Evolutionary conservation across 2,888 invertebrate species (phyloP), one percentile per base, ranked within the genome.

Genomic region (Cryptosula pallasiana): DNA sequence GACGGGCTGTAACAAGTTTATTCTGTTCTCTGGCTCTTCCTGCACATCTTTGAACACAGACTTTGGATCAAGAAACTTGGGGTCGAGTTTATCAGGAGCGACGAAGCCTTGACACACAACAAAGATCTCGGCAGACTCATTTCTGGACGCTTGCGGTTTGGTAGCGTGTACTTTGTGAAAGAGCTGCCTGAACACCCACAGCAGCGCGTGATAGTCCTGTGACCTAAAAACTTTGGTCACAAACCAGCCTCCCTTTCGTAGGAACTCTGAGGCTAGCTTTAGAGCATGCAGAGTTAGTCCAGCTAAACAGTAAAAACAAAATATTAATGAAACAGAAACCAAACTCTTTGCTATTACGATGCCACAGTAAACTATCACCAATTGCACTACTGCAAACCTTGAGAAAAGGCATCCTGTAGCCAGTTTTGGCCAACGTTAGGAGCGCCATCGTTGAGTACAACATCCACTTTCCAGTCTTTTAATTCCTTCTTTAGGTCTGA

Each of bases 111-210:
- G 94, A 83, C 99, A 99, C 0, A 98, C 95, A 58, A 99, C 93
- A 84, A 98, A 99, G 78, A 99, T 99, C 89, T 99, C 99, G 72
- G 99, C 98, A 0, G 99, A 99, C 84, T 99, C 99, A 82, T 90
- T 91, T 87, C 99, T 91, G 0, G 98, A 99, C 0, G 99, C 98
- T 82, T 95, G 95, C 0, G 99, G 99, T 86, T 99, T 99, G 25
- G 99, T 99, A 0, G 97, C 95, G 84, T 96, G 95, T 78, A 89
- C 89, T 86, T 95, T 94, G 81, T 91, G 93, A 84, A 99, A 99
- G 35, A 99, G 88, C 81, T 99, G 97, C 82, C 95, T 94, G 71
- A 99, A 88, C 0, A 97, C 94, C 93, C 95, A 96, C 73, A 98
- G 86, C 2, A 99, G 86, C 0, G 96, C 90, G 84, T 95, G 91